These are phyloP conservation scores for Danio kyathit DNA, from an alignment of 2,797 vertebrate species.

Conservation along the genomic window DNA sequence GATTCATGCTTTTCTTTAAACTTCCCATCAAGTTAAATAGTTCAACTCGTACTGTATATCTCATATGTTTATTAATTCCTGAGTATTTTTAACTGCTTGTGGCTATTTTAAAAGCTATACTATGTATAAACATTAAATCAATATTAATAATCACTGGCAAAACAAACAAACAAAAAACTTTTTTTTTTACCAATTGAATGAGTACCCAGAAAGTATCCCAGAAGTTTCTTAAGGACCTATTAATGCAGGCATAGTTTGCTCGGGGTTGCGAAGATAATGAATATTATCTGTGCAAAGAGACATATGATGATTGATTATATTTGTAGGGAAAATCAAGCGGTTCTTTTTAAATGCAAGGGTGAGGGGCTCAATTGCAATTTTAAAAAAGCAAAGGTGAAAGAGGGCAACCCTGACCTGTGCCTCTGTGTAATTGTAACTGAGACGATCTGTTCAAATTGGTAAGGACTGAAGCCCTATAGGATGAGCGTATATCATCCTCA, in stretches of 20 bases:
- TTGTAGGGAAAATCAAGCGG: not conserved
- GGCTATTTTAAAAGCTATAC: not conserved
- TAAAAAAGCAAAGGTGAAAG: not conserved
- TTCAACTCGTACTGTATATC: not conserved
- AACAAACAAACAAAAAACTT: not conserved
- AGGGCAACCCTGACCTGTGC: not conserved
- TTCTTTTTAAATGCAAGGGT: not conserved
- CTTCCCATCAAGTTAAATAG: not conserved
- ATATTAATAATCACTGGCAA: not conserved
- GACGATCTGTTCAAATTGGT: not conserved
- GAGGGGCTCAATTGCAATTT: not conserved
- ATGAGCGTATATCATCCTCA: not conserved
- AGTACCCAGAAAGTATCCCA: not conserved
- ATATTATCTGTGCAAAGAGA: not conserved
- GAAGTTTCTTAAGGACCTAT: not conserved
- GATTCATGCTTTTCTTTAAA: not conserved
- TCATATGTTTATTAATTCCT: not conserved
- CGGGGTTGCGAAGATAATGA: not conserved
- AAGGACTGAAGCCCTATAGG: not conserved
- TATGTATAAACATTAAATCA: not conserved
- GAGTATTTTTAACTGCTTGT: not conserved
- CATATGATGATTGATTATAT: not conserved
- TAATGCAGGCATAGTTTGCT: not conserved
- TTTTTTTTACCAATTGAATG: slow-evolving; percentile 11
- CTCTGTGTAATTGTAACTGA: not conserved